Evolutionary conservation across 1,140 invertebrate species (phyloP).

Genomic region (Drosophila nebulosa): DNA sequence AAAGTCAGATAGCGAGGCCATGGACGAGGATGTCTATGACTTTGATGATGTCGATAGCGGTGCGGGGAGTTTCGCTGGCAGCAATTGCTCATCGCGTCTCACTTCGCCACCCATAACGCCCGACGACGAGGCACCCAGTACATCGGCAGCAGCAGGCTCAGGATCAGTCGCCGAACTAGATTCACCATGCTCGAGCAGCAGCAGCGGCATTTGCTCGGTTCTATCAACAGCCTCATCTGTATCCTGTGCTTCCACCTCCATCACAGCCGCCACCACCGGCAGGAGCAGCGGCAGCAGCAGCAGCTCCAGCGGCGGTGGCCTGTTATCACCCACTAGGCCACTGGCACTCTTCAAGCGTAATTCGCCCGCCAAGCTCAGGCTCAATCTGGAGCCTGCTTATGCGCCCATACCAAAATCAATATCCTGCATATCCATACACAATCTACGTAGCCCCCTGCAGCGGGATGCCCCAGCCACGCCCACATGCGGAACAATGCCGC

Average conservation of each 20-base stretch:
- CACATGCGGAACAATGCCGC: constrained; percentile 41
- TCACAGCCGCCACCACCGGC: neutral
- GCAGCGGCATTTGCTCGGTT: constrained; percentile 50
- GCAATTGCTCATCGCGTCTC: constrained; percentile 71
- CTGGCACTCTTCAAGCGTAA: constrained; percentile 68
- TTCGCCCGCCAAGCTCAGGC: constrained; percentile 71
- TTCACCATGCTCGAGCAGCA: constrained; percentile 56
- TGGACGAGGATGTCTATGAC: constrained; percentile 68
- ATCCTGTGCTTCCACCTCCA: constrained; percentile 24
- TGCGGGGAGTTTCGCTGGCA: constrained; percentile 60
- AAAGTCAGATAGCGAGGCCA: constrained; percentile 68
- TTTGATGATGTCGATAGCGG: constrained; percentile 69
- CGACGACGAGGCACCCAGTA: constrained; percentile 64
- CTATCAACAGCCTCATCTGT: constrained; percentile 17
- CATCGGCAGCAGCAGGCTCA: constrained; percentile 48
- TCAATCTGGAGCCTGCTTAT: constrained; percentile 69
- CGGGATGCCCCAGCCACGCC: constrained; percentile 54
- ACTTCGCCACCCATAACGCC: constrained; percentile 73
- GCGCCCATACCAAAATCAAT: constrained; percentile 67
- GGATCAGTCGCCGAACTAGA: constrained; percentile 45
- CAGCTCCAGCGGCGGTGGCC: neutral
- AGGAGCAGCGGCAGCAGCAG: neutral
- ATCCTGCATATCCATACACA: constrained; percentile 71
- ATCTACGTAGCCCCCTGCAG: constrained; percentile 35
- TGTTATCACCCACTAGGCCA: constrained; percentile 56